Evolutionary conservation across 2,888 invertebrate genomes (phyloP).

Genomic region (Amaurobius ferox): DNA sequence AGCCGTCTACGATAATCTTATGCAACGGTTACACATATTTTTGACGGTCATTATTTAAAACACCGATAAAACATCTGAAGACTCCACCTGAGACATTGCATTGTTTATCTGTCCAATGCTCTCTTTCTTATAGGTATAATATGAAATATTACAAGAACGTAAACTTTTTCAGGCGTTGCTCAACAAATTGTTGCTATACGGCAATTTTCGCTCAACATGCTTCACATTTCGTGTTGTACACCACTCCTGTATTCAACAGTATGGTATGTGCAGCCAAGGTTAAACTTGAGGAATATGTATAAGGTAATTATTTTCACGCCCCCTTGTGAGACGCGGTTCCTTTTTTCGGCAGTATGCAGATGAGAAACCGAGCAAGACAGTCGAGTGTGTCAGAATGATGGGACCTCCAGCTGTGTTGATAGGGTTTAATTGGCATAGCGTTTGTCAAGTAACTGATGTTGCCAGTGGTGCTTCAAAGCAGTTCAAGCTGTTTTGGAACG

Average conservation of each 20-base stretch:
- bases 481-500: neutral
- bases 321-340: conserved; percentile 2
- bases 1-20: neutral
- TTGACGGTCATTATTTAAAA: neutral
- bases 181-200: neutral
- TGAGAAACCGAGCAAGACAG: neutral
- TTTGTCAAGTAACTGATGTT: neutral
- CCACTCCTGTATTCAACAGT: conserved; percentile 5
- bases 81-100: neutral
- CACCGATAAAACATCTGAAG: neutral
- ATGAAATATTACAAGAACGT: neutral
- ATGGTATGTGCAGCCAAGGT: conserved; percentile 13
- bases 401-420: neutral
- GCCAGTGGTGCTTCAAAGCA: neutral
- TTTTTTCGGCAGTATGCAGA: neutral
- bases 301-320: conserved; percentile 28
- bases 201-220: neutral
- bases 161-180: neutral
- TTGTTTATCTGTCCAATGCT: neutral
- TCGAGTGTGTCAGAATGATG: neutral
- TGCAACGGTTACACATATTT: neutral
- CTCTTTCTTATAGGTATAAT: neutral
- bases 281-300: conserved; percentile 1
- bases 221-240: neutral
- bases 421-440: neutral